Evolutionary conservation across 1,140 invertebrate species (phyloP).

Genomic region (Drosophila repleta): DNA sequence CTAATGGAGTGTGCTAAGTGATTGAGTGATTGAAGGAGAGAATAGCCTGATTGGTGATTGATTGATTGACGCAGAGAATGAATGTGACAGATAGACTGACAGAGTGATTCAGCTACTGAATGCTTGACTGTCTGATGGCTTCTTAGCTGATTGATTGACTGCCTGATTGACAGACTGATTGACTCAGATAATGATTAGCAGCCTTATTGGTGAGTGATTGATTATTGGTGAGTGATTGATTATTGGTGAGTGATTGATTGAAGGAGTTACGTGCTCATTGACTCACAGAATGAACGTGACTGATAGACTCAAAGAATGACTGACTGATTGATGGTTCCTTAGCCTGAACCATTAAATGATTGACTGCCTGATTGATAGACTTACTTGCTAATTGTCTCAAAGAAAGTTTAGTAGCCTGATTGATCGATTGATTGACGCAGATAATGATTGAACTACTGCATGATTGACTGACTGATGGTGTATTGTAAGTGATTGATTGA

Average conservation of each 20-base stretch:
- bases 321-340: background rate
- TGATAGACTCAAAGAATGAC: background rate
- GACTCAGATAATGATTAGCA: too few species aligned
- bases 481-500: background rate
- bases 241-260: background rate
- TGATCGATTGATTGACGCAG: background rate
- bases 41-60: too few species aligned
- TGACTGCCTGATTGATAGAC: background rate
- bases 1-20: background rate
- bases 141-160: background rate
- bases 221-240: too few species aligned
- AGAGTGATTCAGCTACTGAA: background rate
- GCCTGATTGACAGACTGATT: background rate
- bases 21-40: background rate
- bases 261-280: too few species aligned
- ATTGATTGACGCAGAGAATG: background rate
- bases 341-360: background rate
- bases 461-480: background rate
- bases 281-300: background rate
- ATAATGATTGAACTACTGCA: too few species aligned
- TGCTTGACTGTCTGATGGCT: background rate
- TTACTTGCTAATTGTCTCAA: background rate
- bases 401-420: background rate
- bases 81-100: background rate
- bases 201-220: too few species aligned